These are phyloP conservation scores for Oryzias woworae DNA, from an alignment of 2,113 vertebrate genomes.

Conservation along the genomic window DNA sequence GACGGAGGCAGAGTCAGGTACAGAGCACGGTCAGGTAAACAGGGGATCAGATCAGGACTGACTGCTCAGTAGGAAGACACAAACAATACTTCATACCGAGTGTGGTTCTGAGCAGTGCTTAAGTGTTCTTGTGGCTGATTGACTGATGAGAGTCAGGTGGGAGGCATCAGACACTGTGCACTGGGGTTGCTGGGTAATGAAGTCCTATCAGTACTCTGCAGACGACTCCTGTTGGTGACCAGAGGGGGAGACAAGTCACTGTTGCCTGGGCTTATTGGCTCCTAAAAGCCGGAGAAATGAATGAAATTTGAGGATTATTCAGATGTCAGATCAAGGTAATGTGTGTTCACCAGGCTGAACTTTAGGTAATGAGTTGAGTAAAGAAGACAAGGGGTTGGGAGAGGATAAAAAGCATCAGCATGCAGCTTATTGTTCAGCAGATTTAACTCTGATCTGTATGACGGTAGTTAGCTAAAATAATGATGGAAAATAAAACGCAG, in stretches of 20 bases:
- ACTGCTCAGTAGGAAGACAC: too few relatives aligned
- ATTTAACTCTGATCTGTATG: conserved; percentile 23
- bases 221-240: too few relatives aligned
- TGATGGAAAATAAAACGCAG: conserved; percentile 47
- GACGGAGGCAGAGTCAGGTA: too few relatives aligned
- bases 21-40: too few relatives aligned
- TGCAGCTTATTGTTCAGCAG: conserved; percentile 57
- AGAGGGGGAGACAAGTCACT: neutral
- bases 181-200: too few relatives aligned
- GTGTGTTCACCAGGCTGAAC: conserved; percentile 48
- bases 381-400: conserved; percentile 34
- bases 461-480: conserved; percentile 24
- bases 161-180: too few relatives aligned
- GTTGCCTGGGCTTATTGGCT: conserved; percentile 8
- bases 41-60: too few relatives aligned
- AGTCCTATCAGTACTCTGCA: too few relatives aligned
- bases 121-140: too few relatives aligned
- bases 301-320: conserved; percentile 38
- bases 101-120: too few relatives aligned
- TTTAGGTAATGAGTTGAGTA: conserved; percentile 58
- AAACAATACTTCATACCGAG: too few relatives aligned
- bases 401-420: conserved; percentile 58
- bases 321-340: conserved; percentile 59
- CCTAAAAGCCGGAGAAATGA: conserved; percentile 42
- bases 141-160: too few relatives aligned